Base-by-base conservation (phyloP, 2,888 invertebrate genomes). In the Papilio protenor region DNA sequence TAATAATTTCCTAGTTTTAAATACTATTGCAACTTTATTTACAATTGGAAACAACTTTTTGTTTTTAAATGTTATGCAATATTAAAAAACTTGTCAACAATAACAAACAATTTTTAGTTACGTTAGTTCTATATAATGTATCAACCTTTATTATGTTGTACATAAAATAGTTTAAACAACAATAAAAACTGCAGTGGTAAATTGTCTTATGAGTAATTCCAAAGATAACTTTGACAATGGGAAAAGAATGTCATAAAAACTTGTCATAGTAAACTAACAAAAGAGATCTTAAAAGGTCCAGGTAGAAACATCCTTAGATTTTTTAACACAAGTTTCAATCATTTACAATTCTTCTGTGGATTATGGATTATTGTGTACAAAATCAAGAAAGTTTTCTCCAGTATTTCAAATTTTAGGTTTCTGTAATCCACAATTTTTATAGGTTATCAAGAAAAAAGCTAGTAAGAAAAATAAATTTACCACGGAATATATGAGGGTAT, bases 1-100 rank as follows among this genome's bases (percentile, higher is more conserved):
- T 73, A 10, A 73, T 23, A 59, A 61, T 73, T 73, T 73, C 59
- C 27, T 59, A 61, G 21, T n/a, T 59, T 3, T n/a, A 73, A 61
- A 47, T 33, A 55, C 40, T 55, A 40, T 14, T 40, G 40, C 40
- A 40, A 40, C 40, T 40, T 40, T 40, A 40, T 40, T 40, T 40
- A 40, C 40, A 40, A 2, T 8, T 40, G 0, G 1, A 40, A 40
- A 40, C 40, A 73, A 6, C 16, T 18, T 49, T 16, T 49, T 49
- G 14, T 49, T 16, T 49, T 16, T 1, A 66, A 66, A 45, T 40
- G 18, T 66, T 33, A 21, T 40, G 40, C 66, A 45, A n/a, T 4
- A 45, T 45, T 12, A 14, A 64, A 27, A 23, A 64, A 18, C 18
- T 21, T 45, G 1, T 21, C 21, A 45, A 69, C n/a, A 69, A 69